Evolutionary conservation across 2,888 invertebrate genomes (phyloP).

Genomic region (Ctena decussata): DNA sequence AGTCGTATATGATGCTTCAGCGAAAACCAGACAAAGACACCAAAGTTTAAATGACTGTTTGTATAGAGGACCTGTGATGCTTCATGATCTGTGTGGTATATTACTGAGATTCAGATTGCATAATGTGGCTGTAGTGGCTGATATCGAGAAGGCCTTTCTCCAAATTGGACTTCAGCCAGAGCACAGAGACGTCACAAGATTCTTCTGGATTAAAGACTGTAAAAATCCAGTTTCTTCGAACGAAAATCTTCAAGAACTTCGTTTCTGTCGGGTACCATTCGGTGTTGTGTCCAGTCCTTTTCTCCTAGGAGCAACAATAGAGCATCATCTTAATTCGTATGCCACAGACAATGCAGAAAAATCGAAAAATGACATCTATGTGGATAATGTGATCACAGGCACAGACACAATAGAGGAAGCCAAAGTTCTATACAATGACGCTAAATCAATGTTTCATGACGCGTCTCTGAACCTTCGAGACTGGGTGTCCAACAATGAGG

Average conservation of each 20-base stretch:
- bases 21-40: constrained; percentile 2
- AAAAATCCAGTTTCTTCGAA: not conserved
- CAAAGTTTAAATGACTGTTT: constrained; percentile 45
- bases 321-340: constrained; percentile 2
- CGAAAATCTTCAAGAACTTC: constrained; percentile 13
- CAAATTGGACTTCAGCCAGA: constrained; percentile 17
- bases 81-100: constrained; percentile 31
- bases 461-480: constrained; percentile 19
- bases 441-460: constrained; percentile 1
- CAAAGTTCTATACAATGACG: not conserved
- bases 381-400: constrained; percentile 10
- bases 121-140: constrained; percentile 10
- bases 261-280: constrained; percentile 19
- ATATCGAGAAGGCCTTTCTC: constrained; percentile 25
- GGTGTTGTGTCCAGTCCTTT: constrained; percentile 18
- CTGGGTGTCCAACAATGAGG: constrained; percentile 19
- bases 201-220: constrained; percentile 20
- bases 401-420: not conserved
- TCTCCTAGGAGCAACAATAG: constrained; percentile 11
- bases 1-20: constrained; percentile 27
- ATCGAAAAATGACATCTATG: constrained; percentile 21
- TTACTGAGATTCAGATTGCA: constrained; percentile 30
- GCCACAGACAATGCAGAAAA: not conserved
- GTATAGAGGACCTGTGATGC: constrained; percentile 26
- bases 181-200: constrained; percentile 28